These are phyloP conservation scores for Rhabditoides inermis DNA, from an alignment of 2,888 invertebrate species.

Conservation along the genomic window DNA sequence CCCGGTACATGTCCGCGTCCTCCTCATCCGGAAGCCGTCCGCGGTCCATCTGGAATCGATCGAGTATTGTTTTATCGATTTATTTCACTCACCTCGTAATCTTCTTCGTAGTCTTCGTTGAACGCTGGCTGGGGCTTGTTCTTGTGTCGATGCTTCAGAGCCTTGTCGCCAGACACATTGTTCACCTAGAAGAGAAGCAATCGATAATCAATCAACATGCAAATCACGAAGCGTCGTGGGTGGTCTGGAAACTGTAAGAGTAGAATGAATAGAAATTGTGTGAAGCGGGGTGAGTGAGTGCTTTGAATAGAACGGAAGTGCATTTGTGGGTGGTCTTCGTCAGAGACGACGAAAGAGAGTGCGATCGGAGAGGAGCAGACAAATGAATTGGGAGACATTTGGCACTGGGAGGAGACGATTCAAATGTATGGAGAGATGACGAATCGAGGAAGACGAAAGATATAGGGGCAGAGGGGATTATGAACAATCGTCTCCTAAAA, in stretches of 20 bases:
- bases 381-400: not conserved
- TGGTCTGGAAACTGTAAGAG: too few species aligned
- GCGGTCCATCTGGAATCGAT: constrained; percentile 19
- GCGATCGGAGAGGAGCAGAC: not conserved
- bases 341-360: constrained; percentile 1
- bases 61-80: not conserved
- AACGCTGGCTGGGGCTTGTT: constrained; percentile 15
- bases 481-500: not conserved
- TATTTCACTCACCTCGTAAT: constrained; percentile 34
- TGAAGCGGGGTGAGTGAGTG: not conserved
- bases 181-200: constrained; percentile 27
- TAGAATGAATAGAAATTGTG: not conserved
- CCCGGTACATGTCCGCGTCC: constrained; percentile 31
- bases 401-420: not conserved
- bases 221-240: too few species aligned
- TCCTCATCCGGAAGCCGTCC: constrained; percentile 40
- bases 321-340: not conserved
- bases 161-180: constrained; percentile 33
- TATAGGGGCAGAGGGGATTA: not conserved
- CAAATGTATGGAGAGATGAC: not conserved
- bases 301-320: too few species aligned
- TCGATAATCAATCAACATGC: not conserved
- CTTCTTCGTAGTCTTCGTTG: constrained; percentile 43
- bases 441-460: not conserved
- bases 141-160: constrained; percentile 22